Evolutionary conservation across 1,140 invertebrate genomes (phyloP), one percentile per base, ranked within the genome.

Genomic region (Bombus cullumanus): DNA sequence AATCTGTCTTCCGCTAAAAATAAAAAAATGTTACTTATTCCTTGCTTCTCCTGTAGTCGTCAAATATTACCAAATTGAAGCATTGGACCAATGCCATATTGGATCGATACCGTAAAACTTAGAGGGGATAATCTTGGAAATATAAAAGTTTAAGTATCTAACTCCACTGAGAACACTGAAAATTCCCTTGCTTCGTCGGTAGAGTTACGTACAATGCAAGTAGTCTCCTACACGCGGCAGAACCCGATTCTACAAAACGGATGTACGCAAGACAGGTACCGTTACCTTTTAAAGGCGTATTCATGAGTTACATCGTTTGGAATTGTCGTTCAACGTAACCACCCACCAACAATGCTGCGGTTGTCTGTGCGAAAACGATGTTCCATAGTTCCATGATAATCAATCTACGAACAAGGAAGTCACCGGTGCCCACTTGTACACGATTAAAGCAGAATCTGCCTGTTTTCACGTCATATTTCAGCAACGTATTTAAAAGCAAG

Each of bases 401-500:
- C 82, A 31, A 77, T 78, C 75, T 78, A 34, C 71, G 34, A 43
- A 28, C 34, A 41, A 79, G 76, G 57, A 68, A 59, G 62, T 43
- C 74, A 43, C 22, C 47, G 37, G 57, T 59, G 66, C 39, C 47
- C 37, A 76, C 28, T 71, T 22, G 37, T 9, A 64, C 25, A 39
- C 62, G 74, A 83, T 78, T 69, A 71, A 78, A 57, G 6, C 22
- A 18, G 39, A 53, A 47, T 34, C 31, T 66, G 62, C 28, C 59
- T 37, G 41, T 64, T 62, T 73, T 77, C 68, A 18, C 34, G 64
- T 80, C 39, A 22, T 34, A 80, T 59, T 59, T 84, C 53, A 57
- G 37, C n/a, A 39, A 10, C 47, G 68, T 68, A 47, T 41, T 69
- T 53, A 59, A 89, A 89, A 73, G n/a, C 76, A 88, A 88, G 68